Conservation (phyloP, 2,888 invertebrate species). For the Zhengitettix transpicula region DNA sequence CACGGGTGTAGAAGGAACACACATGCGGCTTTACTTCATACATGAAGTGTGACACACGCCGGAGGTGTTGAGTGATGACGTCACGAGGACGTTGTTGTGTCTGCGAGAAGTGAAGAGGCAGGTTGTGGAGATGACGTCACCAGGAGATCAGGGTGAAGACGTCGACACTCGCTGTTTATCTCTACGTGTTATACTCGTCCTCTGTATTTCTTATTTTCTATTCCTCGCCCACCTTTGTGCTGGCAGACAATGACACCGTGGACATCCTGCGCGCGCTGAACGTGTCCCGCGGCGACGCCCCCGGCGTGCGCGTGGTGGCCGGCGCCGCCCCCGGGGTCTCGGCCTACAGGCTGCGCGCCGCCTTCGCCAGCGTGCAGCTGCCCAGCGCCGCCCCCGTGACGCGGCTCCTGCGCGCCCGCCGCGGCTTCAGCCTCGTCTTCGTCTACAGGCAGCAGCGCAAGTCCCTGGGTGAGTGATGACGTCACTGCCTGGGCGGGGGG, state of each 20-base stretch:
- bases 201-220: too few relatives aligned
- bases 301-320: slow-evolving; percentile 27
- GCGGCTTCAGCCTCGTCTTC: slow-evolving; percentile 27
- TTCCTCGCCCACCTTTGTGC: too few relatives aligned
- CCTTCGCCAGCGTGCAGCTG: slow-evolving; percentile 26
- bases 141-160: too few relatives aligned
- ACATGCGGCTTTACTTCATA: too few relatives aligned
- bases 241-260: slow-evolving; percentile 17
- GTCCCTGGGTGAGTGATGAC: slow-evolving; percentile 18
- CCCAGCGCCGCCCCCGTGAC: slow-evolving; percentile 24
- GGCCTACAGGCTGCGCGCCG: slow-evolving; percentile 29
- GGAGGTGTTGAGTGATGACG: too few relatives aligned
- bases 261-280: slow-evolving; percentile 27
- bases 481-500: background rate
- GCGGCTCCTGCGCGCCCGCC: slow-evolving; percentile 21
- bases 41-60: too few relatives aligned
- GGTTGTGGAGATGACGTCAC: too few relatives aligned
- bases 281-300: slow-evolving; percentile 25
- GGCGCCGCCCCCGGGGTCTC: slow-evolving; percentile 26
- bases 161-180: too few relatives aligned
- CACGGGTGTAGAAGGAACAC: too few relatives aligned
- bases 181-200: too few relatives aligned
- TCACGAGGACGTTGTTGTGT: too few relatives aligned
- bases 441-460: slow-evolving; percentile 27
- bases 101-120: too few relatives aligned